These are phyloP conservation scores for Neocrepidodera transversa DNA, from an alignment of 2,888 invertebrate species.

Conservation along the genomic window DNA sequence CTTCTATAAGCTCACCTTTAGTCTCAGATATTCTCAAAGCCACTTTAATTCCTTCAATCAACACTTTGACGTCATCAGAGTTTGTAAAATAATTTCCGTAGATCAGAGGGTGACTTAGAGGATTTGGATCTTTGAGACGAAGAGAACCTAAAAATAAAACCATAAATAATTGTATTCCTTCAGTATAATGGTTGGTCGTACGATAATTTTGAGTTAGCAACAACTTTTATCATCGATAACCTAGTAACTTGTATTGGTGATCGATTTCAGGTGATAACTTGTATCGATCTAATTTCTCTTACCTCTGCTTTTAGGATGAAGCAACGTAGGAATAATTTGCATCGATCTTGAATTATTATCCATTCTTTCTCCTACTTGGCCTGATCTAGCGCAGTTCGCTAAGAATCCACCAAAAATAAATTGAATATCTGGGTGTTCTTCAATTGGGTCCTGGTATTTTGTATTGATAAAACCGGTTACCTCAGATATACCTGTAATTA, in stretches of 20 bases:
- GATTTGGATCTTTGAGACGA: conserved; percentile 76
- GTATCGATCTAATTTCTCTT: too few relatives aligned
- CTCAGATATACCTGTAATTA: conserved; percentile 73
- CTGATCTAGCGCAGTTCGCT: conserved; percentile 85
- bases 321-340: conserved; percentile 79
- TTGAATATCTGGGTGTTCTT: conserved; percentile 85
- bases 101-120: conserved; percentile 82
- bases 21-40: conserved; percentile 76
- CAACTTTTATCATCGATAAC: too few relatives aligned
- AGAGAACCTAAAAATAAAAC: conserved; percentile 51
- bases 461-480: conserved; percentile 85
- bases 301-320: conserved; percentile 89
- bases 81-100: conserved; percentile 82
- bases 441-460: conserved; percentile 75
- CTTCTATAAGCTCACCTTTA: conserved; percentile 65
- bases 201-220: too few relatives aligned
- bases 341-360: conserved; percentile 74
- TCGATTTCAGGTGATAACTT: too few relatives aligned
- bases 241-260: too few relatives aligned
- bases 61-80: conserved; percentile 78
- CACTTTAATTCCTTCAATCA: conserved; percentile 86
- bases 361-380: conserved; percentile 81
- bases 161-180: too few relatives aligned
- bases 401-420: conserved; percentile 87
- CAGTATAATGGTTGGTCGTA: too few relatives aligned